Evolutionary conservation across 2,113 vertebrate genomes (phyloP).

Genomic region (Labeo rohita): DNA sequence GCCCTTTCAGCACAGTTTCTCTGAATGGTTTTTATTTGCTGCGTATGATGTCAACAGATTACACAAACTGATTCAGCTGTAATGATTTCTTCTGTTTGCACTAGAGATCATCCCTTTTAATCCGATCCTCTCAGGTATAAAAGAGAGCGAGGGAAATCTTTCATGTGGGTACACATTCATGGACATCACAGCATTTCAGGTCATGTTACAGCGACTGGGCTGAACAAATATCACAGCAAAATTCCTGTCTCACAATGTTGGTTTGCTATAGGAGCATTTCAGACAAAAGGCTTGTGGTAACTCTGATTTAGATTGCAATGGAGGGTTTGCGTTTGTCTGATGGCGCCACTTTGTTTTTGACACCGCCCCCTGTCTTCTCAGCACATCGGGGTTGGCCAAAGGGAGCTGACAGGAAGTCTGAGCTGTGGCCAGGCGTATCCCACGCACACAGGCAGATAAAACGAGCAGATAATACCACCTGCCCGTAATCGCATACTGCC

Average conservation of each 20-base stretch:
- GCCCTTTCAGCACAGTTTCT: background rate
- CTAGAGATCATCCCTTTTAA: conserved; percentile 24
- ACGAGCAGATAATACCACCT: background rate
- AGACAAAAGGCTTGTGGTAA: background rate
- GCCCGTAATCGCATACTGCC: background rate
- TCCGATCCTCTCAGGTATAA: conserved; percentile 5
- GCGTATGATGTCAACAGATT: background rate
- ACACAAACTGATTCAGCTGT: background rate
- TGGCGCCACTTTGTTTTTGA: conserved; percentile 10
- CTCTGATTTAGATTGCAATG: background rate
- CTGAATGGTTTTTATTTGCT: background rate
- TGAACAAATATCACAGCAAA: conserved; percentile 22
- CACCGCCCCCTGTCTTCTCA: background rate
- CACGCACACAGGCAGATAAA: background rate
- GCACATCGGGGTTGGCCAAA: background rate
- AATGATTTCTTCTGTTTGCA: conserved; percentile 37
- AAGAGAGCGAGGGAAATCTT: background rate
- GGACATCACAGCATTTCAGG: conserved; percentile 5
- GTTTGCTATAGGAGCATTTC: background rate
- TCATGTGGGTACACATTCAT: background rate
- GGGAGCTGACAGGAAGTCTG: background rate
- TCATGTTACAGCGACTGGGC: conserved; percentile 14
- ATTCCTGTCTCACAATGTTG: background rate
- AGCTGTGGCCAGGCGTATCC: conserved; percentile 1
- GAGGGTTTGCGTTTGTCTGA: conserved; percentile 33